A percentile compares a stretch with the other conserved stretches of the same genome.
phyloP scores from a whole-genome alignment of 2,113 vertebrate genomes.

The Dicaeum eximium region DNA sequence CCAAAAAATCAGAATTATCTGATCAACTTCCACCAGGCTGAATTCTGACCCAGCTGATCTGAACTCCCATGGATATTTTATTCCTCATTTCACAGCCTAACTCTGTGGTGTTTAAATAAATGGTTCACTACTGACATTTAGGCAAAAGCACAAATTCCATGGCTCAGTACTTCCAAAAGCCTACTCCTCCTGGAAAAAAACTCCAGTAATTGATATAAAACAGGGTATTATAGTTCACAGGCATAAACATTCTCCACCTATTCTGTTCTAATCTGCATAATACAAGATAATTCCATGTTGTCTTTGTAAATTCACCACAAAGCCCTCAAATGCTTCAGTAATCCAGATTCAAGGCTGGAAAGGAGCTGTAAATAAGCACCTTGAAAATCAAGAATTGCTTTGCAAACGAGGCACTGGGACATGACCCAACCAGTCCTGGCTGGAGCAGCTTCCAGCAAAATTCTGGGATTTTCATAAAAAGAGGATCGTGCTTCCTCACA shows the following conservation, averaged over 20 bases:
- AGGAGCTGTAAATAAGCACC: background rate
- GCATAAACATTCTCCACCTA: background rate
- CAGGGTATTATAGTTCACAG: background rate
- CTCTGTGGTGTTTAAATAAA: background rate
- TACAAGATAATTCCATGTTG: background rate
- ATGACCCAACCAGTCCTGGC: no score
- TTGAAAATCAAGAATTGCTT: background rate
- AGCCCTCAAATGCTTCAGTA: background rate
- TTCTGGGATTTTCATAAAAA: background rate
- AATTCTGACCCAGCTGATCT: background rate
- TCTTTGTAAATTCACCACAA: background rate
- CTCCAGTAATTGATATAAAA: background rate
- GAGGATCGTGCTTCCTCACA: accelerated
- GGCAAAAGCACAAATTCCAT: background rate
- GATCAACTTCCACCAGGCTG: accelerated
- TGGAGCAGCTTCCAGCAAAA: background rate
- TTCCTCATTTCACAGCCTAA: background rate
- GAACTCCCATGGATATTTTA: background rate
- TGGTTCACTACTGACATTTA: background rate
- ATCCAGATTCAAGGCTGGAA: background rate
- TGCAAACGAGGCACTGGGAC: background rate
- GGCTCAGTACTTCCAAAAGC: background rate
- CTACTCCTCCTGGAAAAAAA: background rate
- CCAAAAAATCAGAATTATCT: background rate
- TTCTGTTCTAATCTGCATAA: background rate